Percentiles rank a stretch among this genome's conserved stretches.
Evolutionary conservation across 2,113 vertebrate genomes (phyloP).

Genomic region (Rhadina sibilatrix): DNA sequence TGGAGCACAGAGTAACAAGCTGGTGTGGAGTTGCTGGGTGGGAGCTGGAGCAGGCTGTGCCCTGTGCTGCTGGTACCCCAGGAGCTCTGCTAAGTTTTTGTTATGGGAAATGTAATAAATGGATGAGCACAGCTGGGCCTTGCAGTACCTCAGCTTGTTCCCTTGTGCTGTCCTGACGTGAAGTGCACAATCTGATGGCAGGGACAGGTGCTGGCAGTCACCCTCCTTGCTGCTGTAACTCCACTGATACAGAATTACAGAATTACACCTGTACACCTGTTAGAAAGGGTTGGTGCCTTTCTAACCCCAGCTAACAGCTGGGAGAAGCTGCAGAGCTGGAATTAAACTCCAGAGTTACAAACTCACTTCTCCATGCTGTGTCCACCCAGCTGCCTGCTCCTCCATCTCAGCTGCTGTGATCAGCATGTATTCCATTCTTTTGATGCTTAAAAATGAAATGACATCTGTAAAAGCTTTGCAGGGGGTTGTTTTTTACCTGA

Average conservation of each 20-base stretch:
- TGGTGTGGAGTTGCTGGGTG: background rate
- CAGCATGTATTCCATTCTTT: background rate
- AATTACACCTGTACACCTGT: too few relatives aligned
- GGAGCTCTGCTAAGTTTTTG: background rate
- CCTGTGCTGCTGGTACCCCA: background rate
- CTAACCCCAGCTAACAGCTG: background rate
- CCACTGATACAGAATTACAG: background rate
- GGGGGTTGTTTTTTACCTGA: background rate
- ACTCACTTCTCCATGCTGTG: accelerated
- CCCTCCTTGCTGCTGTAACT: background rate
- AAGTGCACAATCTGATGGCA: background rate
- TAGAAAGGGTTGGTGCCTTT: background rate
- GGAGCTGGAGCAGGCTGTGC: background rate
- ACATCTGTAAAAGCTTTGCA: background rate
- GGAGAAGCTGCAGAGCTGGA: background rate
- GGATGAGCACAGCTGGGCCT: background rate
- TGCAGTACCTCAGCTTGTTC: background rate
- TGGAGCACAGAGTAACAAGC: background rate
- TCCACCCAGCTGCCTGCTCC: background rate
- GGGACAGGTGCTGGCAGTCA: background rate
- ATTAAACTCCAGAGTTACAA: background rate
- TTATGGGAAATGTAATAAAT: background rate
- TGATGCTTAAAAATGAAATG: background rate
- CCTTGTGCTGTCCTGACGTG: background rate
- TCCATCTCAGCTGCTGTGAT: background rate